phyloP scores from a whole-genome alignment of 2,888 invertebrate genomes.

The Eristalinus aeneus region DNA sequence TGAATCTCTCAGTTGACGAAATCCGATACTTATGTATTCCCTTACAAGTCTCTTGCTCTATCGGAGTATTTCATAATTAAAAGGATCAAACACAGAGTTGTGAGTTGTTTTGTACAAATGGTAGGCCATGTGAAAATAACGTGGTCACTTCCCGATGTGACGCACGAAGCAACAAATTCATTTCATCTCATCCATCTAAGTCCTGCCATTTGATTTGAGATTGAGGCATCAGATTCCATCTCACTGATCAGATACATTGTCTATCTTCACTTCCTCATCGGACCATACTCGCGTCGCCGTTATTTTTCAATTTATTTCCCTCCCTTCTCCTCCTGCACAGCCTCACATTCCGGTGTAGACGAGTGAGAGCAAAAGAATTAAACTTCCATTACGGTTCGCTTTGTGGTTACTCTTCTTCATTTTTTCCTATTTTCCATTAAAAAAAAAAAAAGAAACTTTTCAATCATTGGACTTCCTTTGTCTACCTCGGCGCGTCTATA shows the following conservation, averaged over 20 bases:
- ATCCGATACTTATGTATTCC: too few species aligned
- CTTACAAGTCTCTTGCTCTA: too few species aligned
- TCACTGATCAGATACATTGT: not conserved
- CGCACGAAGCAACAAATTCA: not conserved
- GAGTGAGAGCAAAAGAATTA: slow-evolving; percentile 11
- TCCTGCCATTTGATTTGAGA: not conserved
- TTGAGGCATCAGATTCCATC: not conserved
- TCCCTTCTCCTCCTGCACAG: slow-evolving; percentile 10
- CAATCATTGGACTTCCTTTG: slow-evolving; percentile 47
- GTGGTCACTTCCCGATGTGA: not conserved
- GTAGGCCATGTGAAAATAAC: too few species aligned
- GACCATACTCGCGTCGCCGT: slow-evolving; percentile 40
- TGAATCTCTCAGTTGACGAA: not conserved
- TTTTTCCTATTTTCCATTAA: slow-evolving; percentile 8
- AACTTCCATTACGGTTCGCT: slow-evolving; percentile 50
- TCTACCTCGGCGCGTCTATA: not conserved
- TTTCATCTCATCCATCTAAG: not conserved
- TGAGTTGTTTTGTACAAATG: too few species aligned
- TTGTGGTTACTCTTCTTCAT: slow-evolving; percentile 47
- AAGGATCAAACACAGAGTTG: too few species aligned
- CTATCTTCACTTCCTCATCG: slow-evolving; percentile 23
- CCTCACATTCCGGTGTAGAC: not conserved
- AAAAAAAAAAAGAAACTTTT: slow-evolving; percentile 17
- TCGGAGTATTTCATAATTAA: too few species aligned
- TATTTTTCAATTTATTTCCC: slow-evolving; percentile 58